Base-by-base conservation (phyloP, 1,140 invertebrate genomes). In the Nylanderia fulva region DNA sequence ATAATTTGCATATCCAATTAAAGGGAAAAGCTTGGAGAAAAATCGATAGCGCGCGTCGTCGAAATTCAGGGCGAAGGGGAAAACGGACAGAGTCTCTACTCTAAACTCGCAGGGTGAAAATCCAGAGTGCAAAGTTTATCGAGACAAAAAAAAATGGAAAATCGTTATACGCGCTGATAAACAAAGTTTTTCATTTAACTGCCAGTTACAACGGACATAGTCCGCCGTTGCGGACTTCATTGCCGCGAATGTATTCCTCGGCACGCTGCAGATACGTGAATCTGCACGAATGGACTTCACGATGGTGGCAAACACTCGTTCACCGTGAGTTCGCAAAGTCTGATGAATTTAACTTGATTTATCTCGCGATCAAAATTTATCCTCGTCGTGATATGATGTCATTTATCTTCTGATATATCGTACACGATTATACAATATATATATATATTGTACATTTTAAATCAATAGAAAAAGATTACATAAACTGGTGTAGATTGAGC, bases 331-430 rank as follows among this genome's bases (percentile, higher is more conserved):
- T 54, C 80, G 75, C 75, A 87, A 86, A 86, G 58, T 83, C 84
- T 68, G 60, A 54, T 60, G 68, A 86, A 86, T 88, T 88, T 84
- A 86, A 88, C 68, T 84, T 86, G 71, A 66, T 88, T 84, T 79
- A 77, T 88, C 87, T 60, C 13, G 74, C 15, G 68, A 52, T 61
- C 86, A 88, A 69, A 56, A 84, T 88, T 88, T 86, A 69, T 88
- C 52, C 27, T 6, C 21, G 52, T 72, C 39, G 54, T 13, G 24
- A 52, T 39, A 52, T 24, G 24, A 18, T 5, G 76, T 21, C 18
- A 21, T 29, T 15, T 21, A 58, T 58, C 6, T 29, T 85, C 80
- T 56, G 76, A 60, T 69, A 21, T 48, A 29, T 64, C 29, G 79
- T 29, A 52, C 18, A 42, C 54, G 2, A 33, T 29, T 39, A 27